phyloP scores from a whole-genome alignment of 2,888 invertebrate species.

The Lamellibrachia satsuma region DNA sequence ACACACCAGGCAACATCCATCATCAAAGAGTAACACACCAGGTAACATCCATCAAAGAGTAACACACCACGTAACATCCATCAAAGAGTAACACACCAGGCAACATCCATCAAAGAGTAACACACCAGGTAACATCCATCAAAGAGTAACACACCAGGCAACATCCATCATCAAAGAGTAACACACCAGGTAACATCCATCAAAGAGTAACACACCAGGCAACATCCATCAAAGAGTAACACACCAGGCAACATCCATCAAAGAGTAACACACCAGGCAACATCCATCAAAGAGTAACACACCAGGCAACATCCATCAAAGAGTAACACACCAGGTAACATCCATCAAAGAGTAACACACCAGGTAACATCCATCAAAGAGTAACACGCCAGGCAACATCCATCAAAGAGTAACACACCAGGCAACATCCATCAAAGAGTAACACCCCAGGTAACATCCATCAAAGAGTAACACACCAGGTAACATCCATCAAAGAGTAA shows the following conservation, averaged over 20 bases:
- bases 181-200: neutral
- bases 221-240: neutral
- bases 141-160: neutral
- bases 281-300: no score
- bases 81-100: slow-evolving; percentile 8
- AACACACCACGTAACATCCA: slow-evolving; percentile 53
- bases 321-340: neutral
- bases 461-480: slow-evolving; percentile 14
- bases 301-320: slow-evolving; percentile 53
- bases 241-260: slow-evolving; percentile 53
- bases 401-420: slow-evolving; percentile 29
- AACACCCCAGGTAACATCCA: slow-evolving; percentile 53
- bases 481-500: neutral
- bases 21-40: no score
- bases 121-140: slow-evolving; percentile 53
- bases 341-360: neutral
- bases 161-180: neutral
- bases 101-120: neutral
- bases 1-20: no score
- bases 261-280: neutral
- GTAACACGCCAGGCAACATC: slow-evolving; percentile 51
- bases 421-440: neutral
- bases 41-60: no score
- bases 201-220: neutral
- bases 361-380: neutral